phyloP scores from a whole-genome alignment of 1,140 invertebrate genomes.

The Helicoverpa zea region DNA sequence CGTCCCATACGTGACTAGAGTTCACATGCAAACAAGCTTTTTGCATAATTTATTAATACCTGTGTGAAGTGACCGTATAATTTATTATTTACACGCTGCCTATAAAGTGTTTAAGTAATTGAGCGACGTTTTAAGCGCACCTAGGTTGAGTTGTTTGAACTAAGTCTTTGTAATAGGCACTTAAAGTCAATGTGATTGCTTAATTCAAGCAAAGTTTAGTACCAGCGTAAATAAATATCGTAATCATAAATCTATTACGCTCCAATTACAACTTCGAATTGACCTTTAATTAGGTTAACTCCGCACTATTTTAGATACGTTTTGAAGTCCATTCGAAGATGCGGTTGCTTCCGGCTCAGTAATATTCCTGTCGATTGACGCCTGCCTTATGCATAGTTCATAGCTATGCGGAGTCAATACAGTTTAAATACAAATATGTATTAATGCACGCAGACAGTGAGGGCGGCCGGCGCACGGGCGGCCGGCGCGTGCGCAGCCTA shows the following conservation, averaged over 20 bases:
- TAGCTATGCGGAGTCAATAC: slow-evolving; percentile 55
- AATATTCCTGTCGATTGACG: slow-evolving; percentile 24
- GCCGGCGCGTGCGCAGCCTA: slow-evolving; percentile 41
- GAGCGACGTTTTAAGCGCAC: neutral
- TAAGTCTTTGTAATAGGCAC: neutral
- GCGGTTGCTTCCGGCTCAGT: slow-evolving; percentile 22
- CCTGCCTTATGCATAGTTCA: neutral
- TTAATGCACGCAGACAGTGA: slow-evolving; percentile 55
- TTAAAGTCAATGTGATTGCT: neutral
- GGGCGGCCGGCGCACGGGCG: slow-evolving; percentile 41
- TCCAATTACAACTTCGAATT: neutral
- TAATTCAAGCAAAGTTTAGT: too few relatives aligned
- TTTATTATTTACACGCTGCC: slow-evolving; percentile 39
- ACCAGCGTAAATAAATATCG: too few relatives aligned
- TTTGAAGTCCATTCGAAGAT: slow-evolving; percentile 26
- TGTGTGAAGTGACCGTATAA: slow-evolving; percentile 48
- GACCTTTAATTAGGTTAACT: slow-evolving; percentile 5
- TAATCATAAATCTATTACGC: neutral
- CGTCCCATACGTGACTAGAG: slow-evolving; percentile 35
- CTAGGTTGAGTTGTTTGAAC: neutral
- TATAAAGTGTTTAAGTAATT: slow-evolving; percentile 20
- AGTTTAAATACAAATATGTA: slow-evolving; percentile 56
- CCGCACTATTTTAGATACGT: neutral
- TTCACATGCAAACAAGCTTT: slow-evolving; percentile 49
- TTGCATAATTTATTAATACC: slow-evolving; percentile 53